Percentiles rank a stretch among this genome's conserved stretches.
phyloP scores from a whole-genome alignment of 2,797 vertebrate species.

The Pristis pectinata region DNA sequence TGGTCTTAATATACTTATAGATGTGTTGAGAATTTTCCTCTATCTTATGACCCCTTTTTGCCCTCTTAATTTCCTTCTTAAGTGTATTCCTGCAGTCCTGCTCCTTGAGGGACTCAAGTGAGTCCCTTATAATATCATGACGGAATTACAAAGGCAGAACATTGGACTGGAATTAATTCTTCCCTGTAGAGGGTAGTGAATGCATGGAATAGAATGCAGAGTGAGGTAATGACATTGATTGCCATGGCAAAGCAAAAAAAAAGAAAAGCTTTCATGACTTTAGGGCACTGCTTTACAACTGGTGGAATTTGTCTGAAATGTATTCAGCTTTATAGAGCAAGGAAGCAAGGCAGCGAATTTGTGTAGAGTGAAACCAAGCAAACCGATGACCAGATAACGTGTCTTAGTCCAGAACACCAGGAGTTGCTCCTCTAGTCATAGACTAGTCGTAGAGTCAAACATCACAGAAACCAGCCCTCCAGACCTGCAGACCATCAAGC shows the following conservation, averaged over 20 bases:
- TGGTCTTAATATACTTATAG: no score
- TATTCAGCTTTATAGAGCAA: no score
- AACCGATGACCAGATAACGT: not conserved
- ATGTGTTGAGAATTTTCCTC: no score
- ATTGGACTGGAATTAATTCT: not conserved
- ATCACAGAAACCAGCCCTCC: no score
- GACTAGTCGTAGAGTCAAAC: no score
- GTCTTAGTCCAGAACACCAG: not conserved
- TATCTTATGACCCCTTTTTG: no score
- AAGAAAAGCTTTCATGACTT: not conserved
- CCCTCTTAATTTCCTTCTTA: no score
- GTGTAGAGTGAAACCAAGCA: not conserved
- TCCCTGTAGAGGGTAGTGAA: not conserved
- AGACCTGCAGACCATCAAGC: no score
- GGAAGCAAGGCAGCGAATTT: not conserved
- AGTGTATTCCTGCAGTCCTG: no score
- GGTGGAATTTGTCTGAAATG: not conserved
- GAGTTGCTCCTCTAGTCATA: no score
- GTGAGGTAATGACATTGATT: not conserved
- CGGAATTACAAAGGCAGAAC: not conserved
- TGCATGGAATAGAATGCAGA: not conserved
- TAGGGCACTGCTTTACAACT: not conserved
- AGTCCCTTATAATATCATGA: no score
- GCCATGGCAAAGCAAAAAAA: not conserved
- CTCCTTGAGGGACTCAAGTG: no score